Base-by-base conservation (phyloP, 2,113 vertebrate genomes). In the Rhagologus leucostigma region DNA sequence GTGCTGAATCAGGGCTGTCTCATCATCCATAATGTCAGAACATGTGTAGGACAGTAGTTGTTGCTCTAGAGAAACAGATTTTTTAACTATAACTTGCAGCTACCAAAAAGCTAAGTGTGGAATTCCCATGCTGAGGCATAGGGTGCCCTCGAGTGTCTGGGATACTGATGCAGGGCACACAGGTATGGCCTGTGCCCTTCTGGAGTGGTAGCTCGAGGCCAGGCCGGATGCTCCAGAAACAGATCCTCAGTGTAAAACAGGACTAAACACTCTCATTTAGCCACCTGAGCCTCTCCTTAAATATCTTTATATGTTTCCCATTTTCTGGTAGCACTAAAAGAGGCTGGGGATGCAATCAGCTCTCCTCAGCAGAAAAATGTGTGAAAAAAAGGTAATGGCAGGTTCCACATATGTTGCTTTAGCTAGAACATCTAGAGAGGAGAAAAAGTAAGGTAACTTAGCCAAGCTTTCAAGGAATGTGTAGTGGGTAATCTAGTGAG, bases 41-140 rank as follows among this genome's bases (percentile, higher is more conserved):
- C 11, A 10, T 0, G 9, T 12, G 15, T 21, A 57, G 84, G 44
- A 60, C 35, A 49, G 56, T 16, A 46, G 69, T 1, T 64, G 18
- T 33, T 17, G 5, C 47, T 60, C 20, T 47, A 63, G 29, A 63
- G 11, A 15, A 92, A 33, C 3, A 2, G 13, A 6, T 16, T 19
- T 73, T 73, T 69, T 17, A 60, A 24, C 13, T 35, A 6, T 7
- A 79, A 42, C 17, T 52, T 81, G 10, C 24, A 68, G 59, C 52
- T 78, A 13, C 47, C 16, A 33, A 70, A 70, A 62, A 84, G 19
- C 42, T 27, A 22, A 49, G 50, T 3, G 32, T 49, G 55, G 37
- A 23, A 42, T 84, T 74, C 0, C 0, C 19, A 3, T 84, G 15
- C 53, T 29, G 44, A 74, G 21, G 10, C 2, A 1, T 5, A 41